These are phyloP conservation scores for Tetragonula clypearis DNA, from an alignment of 1,140 invertebrate genomes.

Conservation along the genomic window DNA sequence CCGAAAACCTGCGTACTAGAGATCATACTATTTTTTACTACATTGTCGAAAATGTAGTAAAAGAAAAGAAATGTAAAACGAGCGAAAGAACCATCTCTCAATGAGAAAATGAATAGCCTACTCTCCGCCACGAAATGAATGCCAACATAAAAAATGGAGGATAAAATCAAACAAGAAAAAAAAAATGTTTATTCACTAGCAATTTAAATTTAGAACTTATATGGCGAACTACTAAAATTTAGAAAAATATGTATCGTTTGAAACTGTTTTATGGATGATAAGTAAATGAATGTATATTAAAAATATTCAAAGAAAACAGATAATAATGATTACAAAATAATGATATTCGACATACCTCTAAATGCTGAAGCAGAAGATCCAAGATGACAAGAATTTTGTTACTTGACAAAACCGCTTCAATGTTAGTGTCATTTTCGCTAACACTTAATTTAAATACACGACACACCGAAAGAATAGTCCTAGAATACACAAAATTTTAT, in stretches of 20 bases:
- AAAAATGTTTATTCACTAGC: constrained; percentile 11
- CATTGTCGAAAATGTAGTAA: not conserved
- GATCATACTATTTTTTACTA: not conserved
- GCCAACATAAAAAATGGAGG: constrained; percentile 10
- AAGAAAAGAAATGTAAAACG: not conserved
- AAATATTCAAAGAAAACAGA: not conserved
- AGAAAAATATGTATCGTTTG: not conserved
- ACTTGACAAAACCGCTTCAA: constrained; percentile 86
- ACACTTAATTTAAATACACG: constrained; percentile 84
- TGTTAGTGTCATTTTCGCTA: constrained; percentile 83
- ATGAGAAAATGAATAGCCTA: not conserved
- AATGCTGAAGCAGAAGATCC: constrained; percentile 86
- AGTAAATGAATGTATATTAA: not conserved
- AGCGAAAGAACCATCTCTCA: not conserved
- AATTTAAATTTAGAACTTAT: not conserved
- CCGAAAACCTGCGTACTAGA: no score
- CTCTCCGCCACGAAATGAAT: not conserved
- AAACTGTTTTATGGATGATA: not conserved
- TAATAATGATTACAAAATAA: not conserved
- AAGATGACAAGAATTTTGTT: constrained; percentile 87
- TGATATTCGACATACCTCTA: constrained; percentile 82
- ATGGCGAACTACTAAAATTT: not conserved
- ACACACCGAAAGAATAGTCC: constrained; percentile 85
- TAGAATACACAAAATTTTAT: constrained; percentile 72
- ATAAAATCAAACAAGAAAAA: constrained; percentile 4